These are phyloP conservation scores for Drosophila bocki DNA, from an alignment of 1,140 invertebrate species.

Conservation along the genomic window DNA sequence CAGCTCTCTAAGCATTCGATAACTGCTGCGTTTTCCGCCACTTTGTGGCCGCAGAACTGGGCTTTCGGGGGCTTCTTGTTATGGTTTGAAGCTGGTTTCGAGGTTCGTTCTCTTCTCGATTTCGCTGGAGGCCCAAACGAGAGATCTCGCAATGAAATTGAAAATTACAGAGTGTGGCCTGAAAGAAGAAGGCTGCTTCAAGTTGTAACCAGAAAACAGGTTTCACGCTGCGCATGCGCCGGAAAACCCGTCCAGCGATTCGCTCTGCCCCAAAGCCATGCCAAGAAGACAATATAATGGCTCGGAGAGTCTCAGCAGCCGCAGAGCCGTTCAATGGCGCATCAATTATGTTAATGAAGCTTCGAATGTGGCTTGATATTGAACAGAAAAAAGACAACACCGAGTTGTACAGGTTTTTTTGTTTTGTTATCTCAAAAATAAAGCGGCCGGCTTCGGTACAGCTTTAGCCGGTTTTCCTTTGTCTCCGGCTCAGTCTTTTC, in stretches of 20 bases:
- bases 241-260: conserved; percentile 77
- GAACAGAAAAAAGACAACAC: conserved; percentile 47
- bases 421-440: conserved; percentile 16
- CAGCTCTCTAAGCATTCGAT: conserved; percentile 53
- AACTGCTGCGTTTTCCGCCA: conserved; percentile 34
- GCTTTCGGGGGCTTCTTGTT: conserved; percentile 10
- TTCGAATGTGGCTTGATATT: conserved; percentile 79
- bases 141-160: conserved; percentile 67
- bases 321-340: conserved; percentile 67
- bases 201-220: conserved; percentile 58
- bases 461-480: conserved; percentile 62
- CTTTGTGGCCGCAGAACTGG: conserved; percentile 25
- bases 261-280: conserved; percentile 61
- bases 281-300: conserved; percentile 71
- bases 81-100: conserved; percentile 8
- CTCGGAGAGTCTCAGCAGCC: conserved; percentile 43
- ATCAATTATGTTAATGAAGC: conserved; percentile 83
- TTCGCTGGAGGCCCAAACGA: conserved; percentile 21
- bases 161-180: conserved; percentile 62
- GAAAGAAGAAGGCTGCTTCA: conserved; percentile 3
- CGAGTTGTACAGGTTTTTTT: conserved; percentile 37
- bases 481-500: conserved; percentile 22
- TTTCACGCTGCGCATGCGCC: conserved; percentile 58
- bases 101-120: conserved; percentile 17
- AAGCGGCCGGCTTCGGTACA: conserved; percentile 43